These are phyloP conservation scores for Melieria picta DNA, from an alignment of 2,888 invertebrate species.

Conservation along the genomic window DNA sequence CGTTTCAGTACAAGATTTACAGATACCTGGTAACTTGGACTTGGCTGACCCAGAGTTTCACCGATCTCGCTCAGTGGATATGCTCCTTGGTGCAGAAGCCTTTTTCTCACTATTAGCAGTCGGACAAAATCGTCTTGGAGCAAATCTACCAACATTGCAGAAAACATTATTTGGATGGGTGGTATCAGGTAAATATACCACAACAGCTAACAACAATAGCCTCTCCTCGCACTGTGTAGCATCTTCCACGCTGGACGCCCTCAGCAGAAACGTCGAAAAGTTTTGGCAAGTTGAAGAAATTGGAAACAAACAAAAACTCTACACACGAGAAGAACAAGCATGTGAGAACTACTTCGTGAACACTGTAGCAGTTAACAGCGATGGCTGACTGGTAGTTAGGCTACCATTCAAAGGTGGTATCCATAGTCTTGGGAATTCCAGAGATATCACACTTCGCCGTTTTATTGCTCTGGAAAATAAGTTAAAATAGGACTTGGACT, in stretches of 20 bases:
- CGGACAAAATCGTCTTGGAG: too few relatives aligned
- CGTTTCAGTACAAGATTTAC: too few relatives aligned
- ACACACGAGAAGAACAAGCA: conserved; percentile 27
- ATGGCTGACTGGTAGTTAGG: too few relatives aligned
- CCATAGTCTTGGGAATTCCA: too few relatives aligned
- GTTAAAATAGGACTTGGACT: neutral
- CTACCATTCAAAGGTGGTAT: too few relatives aligned
- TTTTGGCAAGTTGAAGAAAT: neutral
- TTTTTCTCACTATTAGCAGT: too few relatives aligned
- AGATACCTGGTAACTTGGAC: neutral
- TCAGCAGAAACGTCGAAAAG: conserved; percentile 22
- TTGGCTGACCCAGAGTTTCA: conserved; percentile 1
- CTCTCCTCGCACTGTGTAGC: neutral
- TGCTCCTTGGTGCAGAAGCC: conserved; percentile 33
- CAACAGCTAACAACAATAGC: neutral
- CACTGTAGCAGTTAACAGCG: neutral
- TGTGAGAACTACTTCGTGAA: conserved; percentile 40
- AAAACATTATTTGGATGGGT: conserved; percentile 39
- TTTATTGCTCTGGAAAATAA: conserved; percentile 34
- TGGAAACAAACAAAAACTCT: conserved; percentile 10
- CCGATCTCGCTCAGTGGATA: conserved; percentile 10
- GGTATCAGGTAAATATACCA: conserved; percentile 26
- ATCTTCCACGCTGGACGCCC: conserved; percentile 5
- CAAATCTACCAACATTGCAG: conserved; percentile 33
- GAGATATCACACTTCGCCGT: conserved; percentile 31